Evolutionary conservation across 2,797 vertebrate genomes (phyloP).

Genomic region (Avahi laniger): DNA sequence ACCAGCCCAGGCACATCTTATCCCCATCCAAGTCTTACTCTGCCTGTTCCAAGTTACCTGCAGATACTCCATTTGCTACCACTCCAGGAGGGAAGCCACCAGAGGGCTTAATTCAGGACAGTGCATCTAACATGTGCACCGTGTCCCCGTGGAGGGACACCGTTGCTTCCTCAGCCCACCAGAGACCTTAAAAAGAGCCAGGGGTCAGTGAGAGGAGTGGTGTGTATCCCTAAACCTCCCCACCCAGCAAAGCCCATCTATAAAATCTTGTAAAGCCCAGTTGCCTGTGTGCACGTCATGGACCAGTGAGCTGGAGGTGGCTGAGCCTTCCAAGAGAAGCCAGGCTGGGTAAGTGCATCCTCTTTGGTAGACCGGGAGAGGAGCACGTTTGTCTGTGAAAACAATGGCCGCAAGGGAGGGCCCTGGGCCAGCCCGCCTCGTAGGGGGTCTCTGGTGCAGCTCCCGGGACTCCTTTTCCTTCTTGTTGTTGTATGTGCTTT

Average conservation of each 20-base stretch:
- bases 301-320: neutral
- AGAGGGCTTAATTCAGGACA: neutral
- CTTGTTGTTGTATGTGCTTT: slow-evolving; percentile 26
- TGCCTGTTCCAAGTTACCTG: neutral
- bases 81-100: neutral
- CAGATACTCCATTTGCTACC: neutral
- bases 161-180: neutral
- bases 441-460: neutral
- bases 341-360: neutral
- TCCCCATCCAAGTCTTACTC: neutral
- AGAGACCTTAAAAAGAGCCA: neutral
- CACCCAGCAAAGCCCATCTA: neutral
- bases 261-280: neutral
- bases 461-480: neutral
- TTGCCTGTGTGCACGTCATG: neutral
- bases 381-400: neutral
- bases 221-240: too few relatives aligned
- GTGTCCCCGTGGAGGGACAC: fast-evolving
- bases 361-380: neutral
- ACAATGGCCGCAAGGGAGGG: neutral
- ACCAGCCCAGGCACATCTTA: neutral
- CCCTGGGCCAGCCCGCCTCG: fast-evolving
- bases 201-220: neutral
- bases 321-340: slow-evolving; percentile 55
- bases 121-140: neutral